phyloP scores from a whole-genome alignment of 2,888 invertebrate genomes.

The Steinernema hermaphroditum region DNA sequence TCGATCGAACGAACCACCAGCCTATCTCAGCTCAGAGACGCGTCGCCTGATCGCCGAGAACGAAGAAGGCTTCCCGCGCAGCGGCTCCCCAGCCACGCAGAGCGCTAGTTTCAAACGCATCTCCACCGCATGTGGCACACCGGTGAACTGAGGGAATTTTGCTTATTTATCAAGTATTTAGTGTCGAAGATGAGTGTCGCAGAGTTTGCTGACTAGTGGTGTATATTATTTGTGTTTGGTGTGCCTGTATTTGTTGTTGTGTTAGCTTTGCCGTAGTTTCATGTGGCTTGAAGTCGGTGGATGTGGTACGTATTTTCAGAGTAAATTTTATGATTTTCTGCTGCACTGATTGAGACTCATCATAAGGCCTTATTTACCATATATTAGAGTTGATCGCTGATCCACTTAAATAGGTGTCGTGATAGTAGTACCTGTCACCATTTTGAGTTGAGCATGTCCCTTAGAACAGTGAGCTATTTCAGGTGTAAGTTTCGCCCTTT shows the following conservation, averaged over 20 bases:
- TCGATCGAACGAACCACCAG: slow-evolving; percentile 33
- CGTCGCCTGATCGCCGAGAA: slow-evolving; percentile 42
- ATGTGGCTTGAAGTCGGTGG: neutral
- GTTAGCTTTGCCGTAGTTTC: slow-evolving; percentile 6
- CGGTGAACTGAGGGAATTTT: slow-evolving; percentile 37
- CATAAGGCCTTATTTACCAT: no score
- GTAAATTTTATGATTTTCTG: slow-evolving; percentile 10
- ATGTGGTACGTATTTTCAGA: slow-evolving; percentile 21
- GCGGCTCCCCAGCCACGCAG: slow-evolving; percentile 49
- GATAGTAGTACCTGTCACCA: no score
- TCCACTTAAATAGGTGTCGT: no score
- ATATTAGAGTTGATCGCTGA: no score
- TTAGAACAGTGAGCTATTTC: no score
- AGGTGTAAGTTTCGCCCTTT: no score
- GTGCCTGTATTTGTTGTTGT: neutral
- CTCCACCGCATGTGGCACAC: slow-evolving; percentile 48
- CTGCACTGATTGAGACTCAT: no score
- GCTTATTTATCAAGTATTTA: slow-evolving; percentile 16
- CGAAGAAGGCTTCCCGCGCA: slow-evolving; percentile 37
- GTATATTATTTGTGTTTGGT: slow-evolving; percentile 7
- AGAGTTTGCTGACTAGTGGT: neutral
- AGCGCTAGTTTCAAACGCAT: slow-evolving; percentile 57
- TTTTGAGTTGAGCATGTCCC: no score
- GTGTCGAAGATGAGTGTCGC: neutral
- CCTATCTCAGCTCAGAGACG: slow-evolving; percentile 42